phyloP scores from a whole-genome alignment of 2,888 invertebrate species.

The Phrixothrix hirtus region DNA sequence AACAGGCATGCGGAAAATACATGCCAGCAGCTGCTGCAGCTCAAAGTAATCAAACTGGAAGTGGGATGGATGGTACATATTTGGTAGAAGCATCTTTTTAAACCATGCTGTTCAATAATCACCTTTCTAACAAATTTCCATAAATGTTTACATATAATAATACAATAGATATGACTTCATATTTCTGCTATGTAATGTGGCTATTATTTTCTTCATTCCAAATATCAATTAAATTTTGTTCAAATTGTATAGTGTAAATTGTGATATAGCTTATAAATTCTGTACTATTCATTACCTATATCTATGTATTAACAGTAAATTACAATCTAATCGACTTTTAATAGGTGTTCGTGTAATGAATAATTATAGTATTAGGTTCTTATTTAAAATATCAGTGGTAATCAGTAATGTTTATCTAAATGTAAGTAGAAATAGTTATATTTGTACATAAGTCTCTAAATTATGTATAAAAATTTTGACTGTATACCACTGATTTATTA shows the following conservation, averaged over 20 bases:
- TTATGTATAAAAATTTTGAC: too few species aligned
- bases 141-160: too few species aligned
- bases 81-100: constrained; percentile 80
- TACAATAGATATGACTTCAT: constrained; percentile 5
- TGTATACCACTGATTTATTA: too few species aligned
- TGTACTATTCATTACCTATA: too few species aligned
- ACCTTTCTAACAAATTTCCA: constrained; percentile 1
- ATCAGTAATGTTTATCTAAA: too few species aligned
- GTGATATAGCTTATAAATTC: constrained; percentile 47
- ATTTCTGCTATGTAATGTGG: constrained; percentile 14
- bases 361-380: constrained; percentile 9
- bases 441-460: too few species aligned
- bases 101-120: constrained; percentile 5
- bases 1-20: constrained; percentile 86
- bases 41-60: constrained; percentile 79
- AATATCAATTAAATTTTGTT: constrained; percentile 43
- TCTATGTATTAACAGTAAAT: too few species aligned
- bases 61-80: constrained; percentile 83
- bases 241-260: constrained; percentile 47
- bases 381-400: too few species aligned
- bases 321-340: too few species aligned
- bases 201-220: constrained; percentile 33
- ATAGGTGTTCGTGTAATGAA: too few species aligned
- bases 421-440: too few species aligned
- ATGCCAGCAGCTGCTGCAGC: constrained; percentile 83